Evolutionary conservation across 2,888 invertebrate species (phyloP), one percentile per base, ranked within the genome.

Genomic region (Drosophila mayaguana): DNA sequence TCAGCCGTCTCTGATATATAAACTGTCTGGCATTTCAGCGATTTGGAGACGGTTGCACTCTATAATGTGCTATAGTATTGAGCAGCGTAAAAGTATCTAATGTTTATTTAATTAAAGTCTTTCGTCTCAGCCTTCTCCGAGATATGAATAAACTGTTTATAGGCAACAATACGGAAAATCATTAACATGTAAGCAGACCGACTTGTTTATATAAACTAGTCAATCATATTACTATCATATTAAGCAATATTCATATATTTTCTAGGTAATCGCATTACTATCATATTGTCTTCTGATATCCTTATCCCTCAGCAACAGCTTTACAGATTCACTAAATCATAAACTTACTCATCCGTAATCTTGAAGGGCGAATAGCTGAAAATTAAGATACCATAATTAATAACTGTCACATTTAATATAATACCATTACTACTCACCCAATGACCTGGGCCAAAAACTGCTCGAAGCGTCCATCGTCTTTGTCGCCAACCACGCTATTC

Each of bases 401-500:
- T 14, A 6, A 6, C 6, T 7, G 9, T 38, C 11, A 16, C 14
- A 22, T 14, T 16, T 3, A 14, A n/a, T 36, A 14, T 36, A 14
- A 28, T 36, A 16, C n/a, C n/a, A 38, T 4, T 3, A 36, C 6
- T 45, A 75, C 78, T 22, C 12, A 85, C 85, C 89, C 89, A 50
- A 88, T 89, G 45, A 89, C 89, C 53, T 88, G 85, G 1, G 89
- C 91, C 54, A 92, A 76, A 84, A 92, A 92, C 68, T 91, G 89
- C 40, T 91, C 90, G 56, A 92, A 92, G 54, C 92, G 91, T 28
- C 89, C 91, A 59, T 92, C 92, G 48, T 91, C 90, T 63, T 91
- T 90, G 74, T 92, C 91, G 36, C 92, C 92, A 6, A 84, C 76
- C 2, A 92, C 75, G 61, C 89, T 89, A 20, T 91, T 89, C 3